Percentiles rank a stretch among this genome's conserved stretches.
Evolutionary conservation across 2,113 vertebrate species (phyloP).

Genomic region (Microcebus griseorufus): DNA sequence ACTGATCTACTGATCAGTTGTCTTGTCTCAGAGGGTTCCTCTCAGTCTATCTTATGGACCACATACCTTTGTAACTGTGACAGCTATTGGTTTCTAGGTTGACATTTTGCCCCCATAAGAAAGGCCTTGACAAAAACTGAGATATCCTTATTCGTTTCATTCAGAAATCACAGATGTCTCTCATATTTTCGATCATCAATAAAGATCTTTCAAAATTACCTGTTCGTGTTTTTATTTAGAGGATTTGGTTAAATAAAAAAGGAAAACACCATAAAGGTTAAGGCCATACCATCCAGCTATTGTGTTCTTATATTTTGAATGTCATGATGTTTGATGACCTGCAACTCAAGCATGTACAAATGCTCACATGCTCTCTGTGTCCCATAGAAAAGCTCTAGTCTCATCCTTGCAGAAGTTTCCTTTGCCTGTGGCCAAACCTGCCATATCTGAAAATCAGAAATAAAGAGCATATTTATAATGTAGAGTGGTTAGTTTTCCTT

Average conservation of each 20-base stretch:
- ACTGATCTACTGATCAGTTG: background rate
- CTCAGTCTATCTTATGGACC: background rate
- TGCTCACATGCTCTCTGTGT: background rate
- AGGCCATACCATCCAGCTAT: no score
- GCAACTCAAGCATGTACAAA: background rate
- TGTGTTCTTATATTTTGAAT: background rate
- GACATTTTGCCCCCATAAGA: background rate
- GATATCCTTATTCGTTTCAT: background rate
- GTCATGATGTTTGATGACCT: no score
- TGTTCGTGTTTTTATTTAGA: background rate
- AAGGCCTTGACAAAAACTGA: background rate
- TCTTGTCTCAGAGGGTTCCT: background rate
- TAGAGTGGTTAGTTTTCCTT: background rate
- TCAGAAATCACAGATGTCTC: background rate
- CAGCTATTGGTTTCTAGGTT: background rate
- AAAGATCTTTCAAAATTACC: background rate
- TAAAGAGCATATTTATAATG: background rate
- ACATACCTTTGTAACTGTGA: background rate
- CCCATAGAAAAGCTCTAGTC: background rate
- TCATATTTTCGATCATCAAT: background rate
- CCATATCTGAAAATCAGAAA: background rate
- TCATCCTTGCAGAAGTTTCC: background rate
- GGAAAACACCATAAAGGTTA: background rate
- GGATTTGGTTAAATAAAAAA: background rate
- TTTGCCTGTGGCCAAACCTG: background rate